Conservation (phyloP, 2,888 invertebrate genomes). For the Ichneumoninae sp. region DNA sequence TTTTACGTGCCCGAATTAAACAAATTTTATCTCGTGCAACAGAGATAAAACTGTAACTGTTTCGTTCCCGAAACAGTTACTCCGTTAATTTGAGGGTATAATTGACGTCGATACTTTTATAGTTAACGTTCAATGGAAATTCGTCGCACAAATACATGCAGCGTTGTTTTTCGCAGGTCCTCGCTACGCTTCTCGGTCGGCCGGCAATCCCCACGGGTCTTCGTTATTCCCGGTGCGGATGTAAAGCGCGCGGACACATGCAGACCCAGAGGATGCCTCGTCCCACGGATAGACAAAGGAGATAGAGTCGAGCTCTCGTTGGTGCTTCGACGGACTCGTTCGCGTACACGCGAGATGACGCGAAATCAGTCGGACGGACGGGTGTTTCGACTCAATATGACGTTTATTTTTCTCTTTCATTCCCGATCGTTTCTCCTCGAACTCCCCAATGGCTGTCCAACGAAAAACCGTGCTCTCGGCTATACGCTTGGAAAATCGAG, state of each 20-base stretch:
- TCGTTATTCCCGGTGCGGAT: conserved; percentile 5
- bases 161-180: neutral
- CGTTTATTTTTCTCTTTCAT: conserved; percentile 48
- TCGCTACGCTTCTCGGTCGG: neutral
- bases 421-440: conserved; percentile 33
- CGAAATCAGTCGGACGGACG: conserved; percentile 38
- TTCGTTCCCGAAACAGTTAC: no score
- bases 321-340: conserved; percentile 15
- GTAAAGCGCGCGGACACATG: conserved; percentile 10
- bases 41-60: no score
- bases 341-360: conserved; percentile 26
- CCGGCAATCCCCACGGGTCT: conserved; percentile 1
- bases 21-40: no score
- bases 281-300: conserved; percentile 7
- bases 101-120: neutral
- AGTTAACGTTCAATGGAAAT: neutral
- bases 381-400: conserved; percentile 46
- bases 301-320: conserved; percentile 13
- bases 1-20: no score
- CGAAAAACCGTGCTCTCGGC: conserved; percentile 33
- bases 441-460: conserved; percentile 3
- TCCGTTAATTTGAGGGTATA: neutral
- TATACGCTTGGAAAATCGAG: conserved; percentile 38
- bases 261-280: conserved; percentile 13
- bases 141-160: neutral